These are phyloP conservation scores for Agapostemon virescens DNA, from an alignment of 2,888 invertebrate species.

Conservation along the genomic window DNA sequence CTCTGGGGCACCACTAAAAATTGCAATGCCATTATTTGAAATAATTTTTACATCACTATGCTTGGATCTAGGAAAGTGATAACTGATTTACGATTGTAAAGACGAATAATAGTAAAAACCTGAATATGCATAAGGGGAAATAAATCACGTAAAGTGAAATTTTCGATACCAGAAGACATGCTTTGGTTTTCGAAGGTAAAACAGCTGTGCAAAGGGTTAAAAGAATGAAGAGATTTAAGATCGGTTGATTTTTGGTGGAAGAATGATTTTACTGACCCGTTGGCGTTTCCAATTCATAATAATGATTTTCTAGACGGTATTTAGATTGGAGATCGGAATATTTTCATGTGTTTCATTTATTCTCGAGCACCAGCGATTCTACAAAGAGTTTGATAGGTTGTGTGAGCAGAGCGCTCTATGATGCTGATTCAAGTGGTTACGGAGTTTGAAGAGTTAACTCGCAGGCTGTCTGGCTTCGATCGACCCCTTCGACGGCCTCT, in stretches of 20 bases:
- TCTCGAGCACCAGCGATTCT: conserved; percentile 36
- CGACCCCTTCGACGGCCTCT: conserved; percentile 31
- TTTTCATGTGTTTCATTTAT: conserved; percentile 11
- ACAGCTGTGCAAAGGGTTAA: too few relatives aligned
- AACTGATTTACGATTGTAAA: too few relatives aligned
- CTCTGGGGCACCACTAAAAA: too few relatives aligned
- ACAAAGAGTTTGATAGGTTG: conserved; percentile 48
- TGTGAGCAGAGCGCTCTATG: conserved; percentile 33
- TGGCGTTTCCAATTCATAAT: background rate
- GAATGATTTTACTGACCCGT: background rate
- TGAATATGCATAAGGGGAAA: too few relatives aligned
- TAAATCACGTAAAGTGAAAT: too few relatives aligned
- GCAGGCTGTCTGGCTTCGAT: conserved; percentile 53
- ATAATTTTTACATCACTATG: too few relatives aligned
- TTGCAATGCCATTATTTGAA: too few relatives aligned
- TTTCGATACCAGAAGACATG: too few relatives aligned
- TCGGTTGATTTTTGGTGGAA: too few relatives aligned
- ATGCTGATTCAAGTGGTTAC: conserved; percentile 43
- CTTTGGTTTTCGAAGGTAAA: too few relatives aligned
- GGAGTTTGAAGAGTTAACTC: conserved; percentile 53
- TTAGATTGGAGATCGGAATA: background rate
- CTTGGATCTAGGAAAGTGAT: too few relatives aligned
- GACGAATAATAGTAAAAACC: too few relatives aligned
- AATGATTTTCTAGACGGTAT: background rate
- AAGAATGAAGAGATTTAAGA: background rate